phyloP scores from a whole-genome alignment of 2,113 vertebrate genomes.

The Todiramphus saurophagus region DNA sequence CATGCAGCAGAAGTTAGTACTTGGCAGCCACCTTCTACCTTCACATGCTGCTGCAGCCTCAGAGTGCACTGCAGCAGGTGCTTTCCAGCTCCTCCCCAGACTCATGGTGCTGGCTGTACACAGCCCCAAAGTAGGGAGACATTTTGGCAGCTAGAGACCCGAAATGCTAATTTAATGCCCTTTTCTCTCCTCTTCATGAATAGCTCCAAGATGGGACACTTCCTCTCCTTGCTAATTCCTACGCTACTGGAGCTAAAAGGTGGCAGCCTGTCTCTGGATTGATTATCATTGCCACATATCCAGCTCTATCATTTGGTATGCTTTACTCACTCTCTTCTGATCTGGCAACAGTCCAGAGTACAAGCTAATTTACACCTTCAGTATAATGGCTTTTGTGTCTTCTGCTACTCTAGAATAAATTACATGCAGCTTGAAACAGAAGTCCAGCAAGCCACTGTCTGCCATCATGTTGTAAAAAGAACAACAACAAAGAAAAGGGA shows the following conservation, averaged over 20 bases:
- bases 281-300: neutral
- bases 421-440: neutral
- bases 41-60: accelerated
- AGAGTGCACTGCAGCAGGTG: accelerated
- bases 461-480: conserved; percentile 1
- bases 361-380: conserved; percentile 39
- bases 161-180: neutral
- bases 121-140: neutral
- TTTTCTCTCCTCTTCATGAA: neutral
- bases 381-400: neutral
- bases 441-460: neutral
- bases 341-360: conserved; percentile 1
- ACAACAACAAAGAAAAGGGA: neutral
- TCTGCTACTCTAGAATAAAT: neutral
- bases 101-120: neutral
- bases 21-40: neutral
- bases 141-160: neutral
- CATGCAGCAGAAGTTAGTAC: neutral
- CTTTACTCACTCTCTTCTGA: neutral
- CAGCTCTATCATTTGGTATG: neutral
- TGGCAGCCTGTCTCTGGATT: neutral
- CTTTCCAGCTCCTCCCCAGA: neutral
- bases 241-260: neutral
- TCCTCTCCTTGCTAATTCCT: neutral
- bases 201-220: neutral